Evolutionary conservation across 1,140 invertebrate genomes (phyloP), one percentile per base, ranked within the genome.

Genomic region (Zaprionus kolodkinae): DNA sequence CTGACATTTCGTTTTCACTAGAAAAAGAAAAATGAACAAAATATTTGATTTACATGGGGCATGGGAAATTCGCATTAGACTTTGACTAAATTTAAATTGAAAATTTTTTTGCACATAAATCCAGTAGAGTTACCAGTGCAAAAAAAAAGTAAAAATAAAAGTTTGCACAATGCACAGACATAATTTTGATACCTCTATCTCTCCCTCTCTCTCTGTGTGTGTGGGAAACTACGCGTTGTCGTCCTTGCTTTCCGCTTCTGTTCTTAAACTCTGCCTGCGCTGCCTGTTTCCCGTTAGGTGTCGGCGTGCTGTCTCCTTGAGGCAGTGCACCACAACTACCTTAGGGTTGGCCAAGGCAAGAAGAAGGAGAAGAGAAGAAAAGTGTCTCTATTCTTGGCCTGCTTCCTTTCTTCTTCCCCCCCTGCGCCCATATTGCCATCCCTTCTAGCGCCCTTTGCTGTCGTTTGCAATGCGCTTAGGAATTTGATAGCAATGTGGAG

Each of bases 121-220:
- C 73, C 76, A 1, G 2, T 43, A 43, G 1, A 3, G 17, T 43
- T 15, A 10, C 25, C 54, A 3, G 6, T 9, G 0, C 33, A 7
- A 7, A 1, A 12, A 21, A 79, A 40, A 40, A n/a, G n/a, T n/a
- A n/a, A n/a, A n/a, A 40, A 4, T 10, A 48, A 15, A 88, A 72
- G 62, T 78, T 79, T 79, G 66, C 72, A 72, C 77, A 77, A 65
- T 88, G 83, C 84, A 87, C 57, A 63, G 76, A 79, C 72, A 86
- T 86, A 87, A 87, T 88, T 88, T 74, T 63, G 61, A 54, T 65
- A 45, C n/a, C 40, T 35, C 35, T 55, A 52, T 38, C 66, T 65
- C 15, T 60, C 12, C n/a, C 12, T 40, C 27, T 30, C 27, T 30
- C 27, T 30, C 27, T 30, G 1, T 30, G 66, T 9, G 27, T 30